These are phyloP conservation scores for Progne subis DNA, from an alignment of 2,113 vertebrate species.

Conservation along the genomic window DNA sequence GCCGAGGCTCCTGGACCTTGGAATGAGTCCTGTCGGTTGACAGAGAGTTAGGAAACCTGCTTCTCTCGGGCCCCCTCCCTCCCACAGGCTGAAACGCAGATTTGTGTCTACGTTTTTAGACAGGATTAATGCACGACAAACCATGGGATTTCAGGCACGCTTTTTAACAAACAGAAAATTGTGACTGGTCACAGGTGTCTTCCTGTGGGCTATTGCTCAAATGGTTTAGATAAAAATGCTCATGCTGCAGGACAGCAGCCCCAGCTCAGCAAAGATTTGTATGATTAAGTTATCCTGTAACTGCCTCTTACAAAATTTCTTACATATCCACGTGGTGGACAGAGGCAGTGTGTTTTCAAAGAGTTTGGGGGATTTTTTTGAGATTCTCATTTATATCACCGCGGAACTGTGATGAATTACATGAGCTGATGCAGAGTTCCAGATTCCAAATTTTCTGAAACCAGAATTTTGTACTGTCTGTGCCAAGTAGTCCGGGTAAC, in stretches of 20 bases:
- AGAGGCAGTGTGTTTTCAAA: not conserved
- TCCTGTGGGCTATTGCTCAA: not conserved
- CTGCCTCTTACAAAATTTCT: not conserved
- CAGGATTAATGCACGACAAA: not conserved
- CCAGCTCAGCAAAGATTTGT: not conserved
- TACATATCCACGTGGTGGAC: not conserved
- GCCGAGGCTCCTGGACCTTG: conserved; percentile 3
- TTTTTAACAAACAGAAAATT: not conserved
- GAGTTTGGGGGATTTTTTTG: not conserved
- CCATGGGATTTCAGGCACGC: not conserved
- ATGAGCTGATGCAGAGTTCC: not conserved
- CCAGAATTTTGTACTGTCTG: not conserved
- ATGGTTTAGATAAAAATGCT: not conserved
- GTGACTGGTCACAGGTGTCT: not conserved
- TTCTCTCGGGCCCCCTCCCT: not conserved
- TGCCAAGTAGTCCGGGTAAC: not conserved
- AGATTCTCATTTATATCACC: not conserved
- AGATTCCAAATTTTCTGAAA: not conserved
- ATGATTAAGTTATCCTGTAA: not conserved
- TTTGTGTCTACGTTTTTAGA: not conserved
- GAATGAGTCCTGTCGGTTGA: not conserved
- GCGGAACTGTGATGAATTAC: not conserved
- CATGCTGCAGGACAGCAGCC: not conserved
- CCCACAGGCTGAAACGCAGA: rapidly evolving
- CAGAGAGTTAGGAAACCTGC: not conserved